A percentile compares a stretch with the other conserved stretches of the same genome.
Evolutionary conservation across 2,113 vertebrate species (phyloP).

Genomic region (Condylura cristata): DNA sequence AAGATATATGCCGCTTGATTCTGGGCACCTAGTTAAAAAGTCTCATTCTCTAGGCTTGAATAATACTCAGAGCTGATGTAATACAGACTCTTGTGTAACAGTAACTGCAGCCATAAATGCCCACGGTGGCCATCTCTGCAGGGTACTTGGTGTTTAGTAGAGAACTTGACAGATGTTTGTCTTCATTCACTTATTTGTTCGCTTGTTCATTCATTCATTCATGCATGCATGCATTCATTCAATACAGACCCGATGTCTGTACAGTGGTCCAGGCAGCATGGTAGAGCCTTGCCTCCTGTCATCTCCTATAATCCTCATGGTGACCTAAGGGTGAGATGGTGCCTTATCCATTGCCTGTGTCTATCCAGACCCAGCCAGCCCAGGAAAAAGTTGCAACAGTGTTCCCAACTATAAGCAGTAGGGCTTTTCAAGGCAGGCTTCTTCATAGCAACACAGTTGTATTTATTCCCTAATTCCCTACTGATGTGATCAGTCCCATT

Average conservation of each 20-base stretch:
- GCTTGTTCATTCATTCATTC: too few relatives aligned
- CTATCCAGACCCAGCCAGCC: neutral
- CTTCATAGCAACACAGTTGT: neutral
- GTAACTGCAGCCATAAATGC: neutral
- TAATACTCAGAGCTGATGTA: neutral
- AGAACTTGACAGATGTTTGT: neutral
- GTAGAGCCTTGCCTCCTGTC: neutral
- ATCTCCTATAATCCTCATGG: neutral
- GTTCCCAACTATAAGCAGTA: neutral
- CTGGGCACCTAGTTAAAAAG: neutral
- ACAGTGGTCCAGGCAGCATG: neutral
- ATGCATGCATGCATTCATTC: neutral
- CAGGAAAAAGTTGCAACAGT: neutral
- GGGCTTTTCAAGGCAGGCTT: neutral
- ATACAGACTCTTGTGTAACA: neutral
- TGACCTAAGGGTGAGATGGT: neutral
- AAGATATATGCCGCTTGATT: neutral
- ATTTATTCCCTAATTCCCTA: neutral
- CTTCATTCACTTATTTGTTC: too few relatives aligned
- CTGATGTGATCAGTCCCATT: neutral
- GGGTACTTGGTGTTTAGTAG: neutral
- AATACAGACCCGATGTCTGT: neutral
- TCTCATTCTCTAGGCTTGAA: neutral
- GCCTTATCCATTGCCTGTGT: neutral
- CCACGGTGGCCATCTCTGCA: neutral